phyloP scores from a whole-genome alignment of 2,888 invertebrate genomes.

The Leucozona laternaria region DNA sequence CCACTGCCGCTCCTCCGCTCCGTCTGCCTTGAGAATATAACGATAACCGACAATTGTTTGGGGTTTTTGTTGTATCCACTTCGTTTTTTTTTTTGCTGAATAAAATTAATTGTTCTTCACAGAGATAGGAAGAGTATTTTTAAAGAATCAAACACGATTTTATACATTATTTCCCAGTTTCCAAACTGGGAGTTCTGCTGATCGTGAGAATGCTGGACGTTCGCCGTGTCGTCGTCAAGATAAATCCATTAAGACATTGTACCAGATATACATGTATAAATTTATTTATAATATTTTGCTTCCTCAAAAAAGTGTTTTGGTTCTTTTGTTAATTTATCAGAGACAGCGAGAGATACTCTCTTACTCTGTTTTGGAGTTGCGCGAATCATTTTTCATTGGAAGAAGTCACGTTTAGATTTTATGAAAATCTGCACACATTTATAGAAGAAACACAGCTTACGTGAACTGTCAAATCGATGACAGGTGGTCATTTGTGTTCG shows the following conservation, averaged over 20 bases:
- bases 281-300: conserved; percentile 6
- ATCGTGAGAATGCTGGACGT: conserved; percentile 50
- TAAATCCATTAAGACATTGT: conserved; percentile 22
- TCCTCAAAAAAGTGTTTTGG: conserved; percentile 36
- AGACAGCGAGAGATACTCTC: conserved; percentile 4
- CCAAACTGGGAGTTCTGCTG: conserved; percentile 46
- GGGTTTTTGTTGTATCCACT: not conserved
- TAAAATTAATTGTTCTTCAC: conserved; percentile 51
- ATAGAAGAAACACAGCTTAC: conserved; percentile 3
- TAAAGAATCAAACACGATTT: conserved; percentile 49
- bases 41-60: conserved; percentile 3
- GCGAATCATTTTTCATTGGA: conserved; percentile 59
- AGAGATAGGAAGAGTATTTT: conserved; percentile 12
- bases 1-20: too few species aligned
- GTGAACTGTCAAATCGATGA: conserved; percentile 51
- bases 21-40: conserved; percentile 29
- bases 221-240: too few species aligned
- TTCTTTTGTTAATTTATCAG: conserved; percentile 57
- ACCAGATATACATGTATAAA: too few species aligned
- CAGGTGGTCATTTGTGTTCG: conserved; percentile 31
- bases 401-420: conserved; percentile 44
- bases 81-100: conserved; percentile 20
- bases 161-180: conserved; percentile 49
- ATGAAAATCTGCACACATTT: not conserved
- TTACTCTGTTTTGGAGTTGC: conserved; percentile 14